phyloP scores from a whole-genome alignment of 1,140 invertebrate genomes.

The Bathynomus jamesi region DNA sequence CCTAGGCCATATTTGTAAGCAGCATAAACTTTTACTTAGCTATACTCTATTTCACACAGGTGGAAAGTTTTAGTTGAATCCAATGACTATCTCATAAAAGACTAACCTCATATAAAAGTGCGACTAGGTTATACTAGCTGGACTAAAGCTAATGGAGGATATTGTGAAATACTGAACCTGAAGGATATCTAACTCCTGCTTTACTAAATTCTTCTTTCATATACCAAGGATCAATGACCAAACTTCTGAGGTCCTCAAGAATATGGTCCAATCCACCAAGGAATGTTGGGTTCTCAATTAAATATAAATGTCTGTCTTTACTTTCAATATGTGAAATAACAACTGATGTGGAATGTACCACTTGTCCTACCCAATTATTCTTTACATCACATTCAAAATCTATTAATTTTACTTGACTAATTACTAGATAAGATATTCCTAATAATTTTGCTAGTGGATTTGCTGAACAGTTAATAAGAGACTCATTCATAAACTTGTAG shows the following conservation, averaged over 20 bases:
- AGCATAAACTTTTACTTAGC: too few species aligned
- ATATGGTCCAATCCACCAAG: neutral
- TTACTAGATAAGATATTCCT: neutral
- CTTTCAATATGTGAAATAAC: neutral
- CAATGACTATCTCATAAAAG: too few species aligned
- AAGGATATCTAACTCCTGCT: too few species aligned
- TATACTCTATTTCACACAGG: too few species aligned
- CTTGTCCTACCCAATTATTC: neutral
- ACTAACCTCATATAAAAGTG: too few species aligned
- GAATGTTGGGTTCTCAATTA: neutral
- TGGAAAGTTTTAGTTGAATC: too few species aligned
- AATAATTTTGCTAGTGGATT: neutral
- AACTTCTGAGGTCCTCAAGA: neutral
- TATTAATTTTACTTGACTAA: neutral
- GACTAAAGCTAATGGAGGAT: too few species aligned
- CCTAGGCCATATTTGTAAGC: too few species aligned
- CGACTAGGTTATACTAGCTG: too few species aligned
- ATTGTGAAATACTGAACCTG: too few species aligned
- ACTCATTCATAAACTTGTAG: neutral
- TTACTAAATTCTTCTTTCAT: too few species aligned
- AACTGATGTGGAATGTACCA: neutral
- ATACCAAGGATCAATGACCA: neutral
- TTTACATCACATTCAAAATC: neutral
- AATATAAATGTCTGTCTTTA: neutral
- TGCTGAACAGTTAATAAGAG: neutral